phyloP scores from a whole-genome alignment of 2,113 vertebrate species.

The Rhinoptilus africanus region DNA sequence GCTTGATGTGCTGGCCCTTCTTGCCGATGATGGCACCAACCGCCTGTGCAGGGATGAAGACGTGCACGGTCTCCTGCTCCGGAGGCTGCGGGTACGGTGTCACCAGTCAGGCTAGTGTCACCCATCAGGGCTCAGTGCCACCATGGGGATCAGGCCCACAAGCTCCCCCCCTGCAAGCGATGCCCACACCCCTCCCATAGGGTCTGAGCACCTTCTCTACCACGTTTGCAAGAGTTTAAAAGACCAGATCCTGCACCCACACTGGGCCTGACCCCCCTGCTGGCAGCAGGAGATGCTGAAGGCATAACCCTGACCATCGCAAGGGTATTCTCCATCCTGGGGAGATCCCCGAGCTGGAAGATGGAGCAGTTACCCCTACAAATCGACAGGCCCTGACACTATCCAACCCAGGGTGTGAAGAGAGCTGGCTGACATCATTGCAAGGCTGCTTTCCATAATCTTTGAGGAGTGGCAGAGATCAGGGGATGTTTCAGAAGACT shows the following conservation, averaged over 20 bases:
- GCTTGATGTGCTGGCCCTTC: slow-evolving; percentile 97
- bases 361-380: neutral
- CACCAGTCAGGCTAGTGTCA: neutral
- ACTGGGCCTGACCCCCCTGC: neutral
- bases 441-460: neutral
- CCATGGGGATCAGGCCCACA: neutral
- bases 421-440: neutral
- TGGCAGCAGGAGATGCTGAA: neutral
- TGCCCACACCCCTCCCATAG: neutral
- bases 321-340: rapidly evolving
- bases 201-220: neutral
- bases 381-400: neutral
- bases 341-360: neutral
- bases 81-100: slow-evolving; percentile 68
- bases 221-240: rapidly evolving
- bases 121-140: neutral
- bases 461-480: neutral
- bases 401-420: neutral
- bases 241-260: neutral
- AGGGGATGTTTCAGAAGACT: neutral
- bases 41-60: slow-evolving; percentile 94
- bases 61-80: slow-evolving; percentile 92
- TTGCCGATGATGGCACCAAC: slow-evolving; percentile 95
- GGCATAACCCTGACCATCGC: neutral
- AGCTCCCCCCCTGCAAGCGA: rapidly evolving